These are phyloP conservation scores for Sebastes nivosus DNA, from an alignment of 2,797 vertebrate species.

Conservation along the genomic window DNA sequence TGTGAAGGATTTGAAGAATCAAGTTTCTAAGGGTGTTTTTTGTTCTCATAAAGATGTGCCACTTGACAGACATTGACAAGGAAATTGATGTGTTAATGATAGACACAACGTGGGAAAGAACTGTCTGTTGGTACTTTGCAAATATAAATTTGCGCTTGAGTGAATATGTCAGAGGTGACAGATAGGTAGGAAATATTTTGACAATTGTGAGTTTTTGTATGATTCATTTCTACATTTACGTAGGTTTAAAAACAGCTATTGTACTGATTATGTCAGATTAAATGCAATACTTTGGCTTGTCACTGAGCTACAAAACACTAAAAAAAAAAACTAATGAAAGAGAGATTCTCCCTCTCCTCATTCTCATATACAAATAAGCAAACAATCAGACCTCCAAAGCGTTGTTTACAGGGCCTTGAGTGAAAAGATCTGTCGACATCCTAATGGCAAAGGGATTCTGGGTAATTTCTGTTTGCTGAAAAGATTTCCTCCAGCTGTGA, in stretches of 20 bases:
- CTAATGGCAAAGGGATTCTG: constrained; percentile 32
- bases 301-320: not conserved
- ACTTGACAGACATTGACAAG: constrained; percentile 27
- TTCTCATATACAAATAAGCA: constrained; percentile 26
- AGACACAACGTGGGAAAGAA: constrained; percentile 19
- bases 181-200: not conserved
- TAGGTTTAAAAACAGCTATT: not conserved
- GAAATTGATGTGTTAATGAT: constrained; percentile 25
- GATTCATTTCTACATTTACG: not conserved
- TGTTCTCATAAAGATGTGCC: constrained; percentile 44
- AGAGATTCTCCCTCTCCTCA: not conserved
- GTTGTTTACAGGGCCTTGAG: constrained; percentile 56
- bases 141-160: constrained; percentile 14
- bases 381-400: constrained; percentile 55
- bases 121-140: not conserved
- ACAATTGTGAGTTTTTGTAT: not conserved
- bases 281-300: not conserved
- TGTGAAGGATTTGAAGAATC: constrained; percentile 57
- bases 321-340: no score
- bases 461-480: constrained; percentile 52
- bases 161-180: not conserved
- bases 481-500: constrained; percentile 53
- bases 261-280: not conserved
- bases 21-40: constrained; percentile 46
- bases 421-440: constrained; percentile 50